Base-by-base conservation (phyloP, 1,140 invertebrate genomes). In the Probaryconus sp. region DNA sequence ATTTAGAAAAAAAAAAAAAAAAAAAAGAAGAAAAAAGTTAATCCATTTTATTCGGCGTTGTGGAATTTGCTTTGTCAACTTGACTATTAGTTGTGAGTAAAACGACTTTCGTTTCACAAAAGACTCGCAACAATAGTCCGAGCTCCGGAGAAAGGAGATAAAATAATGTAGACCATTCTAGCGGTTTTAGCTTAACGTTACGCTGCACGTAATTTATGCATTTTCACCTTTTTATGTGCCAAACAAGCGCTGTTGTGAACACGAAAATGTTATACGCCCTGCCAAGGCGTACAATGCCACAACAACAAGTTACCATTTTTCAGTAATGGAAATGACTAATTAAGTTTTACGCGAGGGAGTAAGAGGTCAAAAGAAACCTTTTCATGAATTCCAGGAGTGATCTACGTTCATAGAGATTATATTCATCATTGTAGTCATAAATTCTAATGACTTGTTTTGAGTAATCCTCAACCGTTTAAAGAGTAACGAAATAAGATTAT, bases 21-120 rank as follows among this genome's bases (percentile, higher is more conserved):
- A n/a, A n/a, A n/a, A n/a, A n/a, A n/a, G n/a, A n/a, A 30, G 38
- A 43, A 9, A 43, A 30, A 42, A 53, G 37, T 9, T 28, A 51
- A 43, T 63, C 13, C 60, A 7, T 45, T 69, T 60, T 45, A 50
- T 51, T 68, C 21, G 31, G 10, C 47, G 45, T 51, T 33, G 18
- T 28, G 28, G 55, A 69, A 70, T 40, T 14, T 40, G 68, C 43
- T 64, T 71, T 61, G 58, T 63, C 50, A 71, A 43, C 28, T 42
- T 53, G 9, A 28, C 16, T 47, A 47, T 60, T 55, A 56, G 47
- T 20, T 31, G 50, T 48, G 48, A 60, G 51, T 33, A 33, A 53
- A 70, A 45, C 58, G 68, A 71, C 68, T 71, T 64, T 71, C 58
- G 43, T 71, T 63, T 56, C 33, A 51, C 37, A 48, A 67, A 50